Base-by-base conservation (phyloP, 2,888 invertebrate species). In the Metallyticus violacea region DNA sequence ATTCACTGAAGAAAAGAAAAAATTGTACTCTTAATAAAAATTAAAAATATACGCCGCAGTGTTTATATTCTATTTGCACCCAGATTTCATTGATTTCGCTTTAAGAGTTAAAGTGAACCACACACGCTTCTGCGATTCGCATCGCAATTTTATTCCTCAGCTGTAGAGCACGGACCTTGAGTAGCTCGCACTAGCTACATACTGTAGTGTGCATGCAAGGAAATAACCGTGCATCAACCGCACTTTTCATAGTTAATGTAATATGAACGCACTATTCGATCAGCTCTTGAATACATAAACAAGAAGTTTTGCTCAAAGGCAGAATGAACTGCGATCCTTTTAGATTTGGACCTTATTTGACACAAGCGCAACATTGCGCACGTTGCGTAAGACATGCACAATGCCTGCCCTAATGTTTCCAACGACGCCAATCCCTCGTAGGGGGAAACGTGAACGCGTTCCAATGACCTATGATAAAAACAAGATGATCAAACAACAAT, bases 401-500 rank as follows among this genome's bases (percentile, higher is more conserved):
- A 62, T 62, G 40, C 40, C 40, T 62, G 40, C 40, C 40, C 40
- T 62, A 62, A 27, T n/a, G 77, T 77, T 83, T 77, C 83, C 77
- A 77, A 77, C 29, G 83, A 15, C 28, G 77, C 15, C 25, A 28
- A 26, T 83, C 77, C 77, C 77, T 83, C 83, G 25, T n/a, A 7
- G 28, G n/a, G 28, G 27, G 26, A 82, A 7, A 82, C 6, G 82
- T 9, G 76, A 76, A 82, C 26, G 76, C 26, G 83, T 25, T n/a
- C 26, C 83, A 27, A 22, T 83, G 83, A 25, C 83, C 83, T 83
- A 83, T 28, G n/a, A n/a, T 83, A 83, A 76, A 83, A 81, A 83
- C 26, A 62, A 62, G 40, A 62, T 9, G 40, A 62, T 62, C 40
- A 62, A 62, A 9, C 40, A 62, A 62, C 40, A 62, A 62, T 62